These are phyloP conservation scores for Pantala flavescens DNA, from an alignment of 1,140 invertebrate species.

Conservation along the genomic window DNA sequence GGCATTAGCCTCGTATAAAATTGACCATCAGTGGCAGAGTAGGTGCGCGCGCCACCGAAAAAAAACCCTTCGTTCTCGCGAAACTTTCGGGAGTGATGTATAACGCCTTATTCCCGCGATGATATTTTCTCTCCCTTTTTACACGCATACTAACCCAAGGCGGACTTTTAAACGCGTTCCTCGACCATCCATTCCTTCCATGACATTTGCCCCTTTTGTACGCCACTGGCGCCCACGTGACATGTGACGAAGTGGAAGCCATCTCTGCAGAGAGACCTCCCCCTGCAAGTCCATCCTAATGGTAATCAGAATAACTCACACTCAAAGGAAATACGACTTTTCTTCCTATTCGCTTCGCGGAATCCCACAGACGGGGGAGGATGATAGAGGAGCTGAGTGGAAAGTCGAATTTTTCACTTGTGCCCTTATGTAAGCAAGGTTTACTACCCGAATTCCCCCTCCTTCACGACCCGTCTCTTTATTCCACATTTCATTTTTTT, in stretches of 20 bases:
- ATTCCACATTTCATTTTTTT: background rate
- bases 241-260: background rate
- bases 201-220: background rate
- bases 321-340: background rate
- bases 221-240: background rate
- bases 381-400: background rate
- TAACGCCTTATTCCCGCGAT: too few relatives aligned
- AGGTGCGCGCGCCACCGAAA: too few relatives aligned
- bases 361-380: background rate
- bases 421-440: too few relatives aligned
- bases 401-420: too few relatives aligned
- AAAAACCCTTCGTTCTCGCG: too few relatives aligned
- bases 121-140: too few relatives aligned
- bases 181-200: slow-evolving; percentile 1
- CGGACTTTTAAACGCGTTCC: background rate
- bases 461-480: background rate
- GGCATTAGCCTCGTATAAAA: too few relatives aligned
- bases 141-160: too few relatives aligned
- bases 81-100: too few relatives aligned
- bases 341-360: background rate
- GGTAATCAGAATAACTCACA: slow-evolving; percentile 9
- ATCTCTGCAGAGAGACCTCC: background rate
- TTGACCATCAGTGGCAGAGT: too few relatives aligned
- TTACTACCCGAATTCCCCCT: background rate
- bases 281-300: background rate